Percentiles rank a stretch among this genome's conserved stretches.
phyloP scores from a whole-genome alignment of 2,113 vertebrate species.

The Oncorhynchus mykiss region DNA sequence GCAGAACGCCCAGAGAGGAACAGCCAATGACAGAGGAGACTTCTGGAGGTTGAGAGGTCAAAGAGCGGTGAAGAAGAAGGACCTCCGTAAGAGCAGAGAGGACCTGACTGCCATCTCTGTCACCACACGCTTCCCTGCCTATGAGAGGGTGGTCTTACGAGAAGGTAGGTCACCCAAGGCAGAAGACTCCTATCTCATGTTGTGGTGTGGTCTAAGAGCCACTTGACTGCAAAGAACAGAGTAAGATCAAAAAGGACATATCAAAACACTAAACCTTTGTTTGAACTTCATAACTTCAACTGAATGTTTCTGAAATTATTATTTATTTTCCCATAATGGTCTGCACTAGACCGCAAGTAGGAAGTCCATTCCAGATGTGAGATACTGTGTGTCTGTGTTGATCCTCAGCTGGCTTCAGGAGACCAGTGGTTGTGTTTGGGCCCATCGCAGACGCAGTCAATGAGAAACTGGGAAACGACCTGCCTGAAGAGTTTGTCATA shows the following conservation, averaged over 20 bases:
- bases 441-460: constrained; percentile 90
- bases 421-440: constrained; percentile 93
- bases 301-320: not conserved
- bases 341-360: too few relatives aligned
- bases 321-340: not conserved
- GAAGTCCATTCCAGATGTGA: not conserved
- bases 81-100: constrained; percentile 91
- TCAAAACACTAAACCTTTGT: not conserved
- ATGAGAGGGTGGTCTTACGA: constrained; percentile 89
- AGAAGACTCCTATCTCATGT: too few relatives aligned
- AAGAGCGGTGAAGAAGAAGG: constrained; percentile 90
- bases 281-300: not conserved
- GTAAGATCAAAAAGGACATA: too few relatives aligned
- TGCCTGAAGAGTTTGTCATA: constrained; percentile 81
- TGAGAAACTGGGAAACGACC: constrained; percentile 84
- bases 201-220: not conserved
- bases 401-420: constrained; percentile 88
- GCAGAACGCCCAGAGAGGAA: constrained; percentile 86
- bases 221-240: not conserved
- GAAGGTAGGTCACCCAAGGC: constrained; percentile 77
- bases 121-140: constrained; percentile 90
- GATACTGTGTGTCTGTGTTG: not conserved
- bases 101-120: constrained; percentile 81
- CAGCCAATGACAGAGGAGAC: constrained; percentile 88
- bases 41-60: constrained; percentile 97